A percentile compares a stretch with the other conserved stretches of the same genome.
These are phyloP conservation scores for Hephaestus fuliginosus DNA, from an alignment of 2,797 vertebrate species.

Conservation along the genomic window DNA sequence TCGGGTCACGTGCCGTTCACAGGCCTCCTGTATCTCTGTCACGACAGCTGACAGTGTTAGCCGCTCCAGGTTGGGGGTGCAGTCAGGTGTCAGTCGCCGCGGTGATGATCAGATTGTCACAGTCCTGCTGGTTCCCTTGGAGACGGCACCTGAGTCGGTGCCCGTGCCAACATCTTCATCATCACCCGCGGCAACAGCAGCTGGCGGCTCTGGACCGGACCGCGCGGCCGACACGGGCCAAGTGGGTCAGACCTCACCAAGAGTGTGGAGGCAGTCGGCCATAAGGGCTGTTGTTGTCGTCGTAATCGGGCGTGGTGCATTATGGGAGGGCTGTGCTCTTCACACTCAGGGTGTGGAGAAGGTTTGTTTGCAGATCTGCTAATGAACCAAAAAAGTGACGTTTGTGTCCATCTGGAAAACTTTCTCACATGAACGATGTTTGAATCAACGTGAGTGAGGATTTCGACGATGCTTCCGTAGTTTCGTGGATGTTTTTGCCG, in stretches of 20 bases:
- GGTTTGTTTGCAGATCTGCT: not conserved
- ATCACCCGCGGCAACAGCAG: conserved; percentile 75
- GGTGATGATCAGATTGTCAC: conserved; percentile 80
- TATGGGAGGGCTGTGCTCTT: conserved; percentile 32
- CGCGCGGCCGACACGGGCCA: conserved; percentile 43
- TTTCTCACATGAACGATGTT: not conserved
- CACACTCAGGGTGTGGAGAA: not conserved
- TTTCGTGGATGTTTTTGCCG: not conserved
- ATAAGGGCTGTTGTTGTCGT: conserved; percentile 16
- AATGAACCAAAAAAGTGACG: not conserved
- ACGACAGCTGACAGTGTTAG: conserved; percentile 61
- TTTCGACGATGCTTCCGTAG: not conserved
- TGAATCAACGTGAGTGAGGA: not conserved
- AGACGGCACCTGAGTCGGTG: conserved; percentile 79
- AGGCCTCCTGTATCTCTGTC: conserved; percentile 19
- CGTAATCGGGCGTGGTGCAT: conserved; percentile 22
- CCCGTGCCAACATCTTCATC: conserved; percentile 83
- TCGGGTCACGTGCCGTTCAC: conserved; percentile 2
- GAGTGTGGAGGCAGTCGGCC: conserved; percentile 12
- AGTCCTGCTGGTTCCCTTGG: conserved; percentile 72
- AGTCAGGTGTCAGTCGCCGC: conserved; percentile 78
- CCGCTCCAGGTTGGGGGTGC: conserved; percentile 56
- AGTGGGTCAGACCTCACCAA: conserved; percentile 71
- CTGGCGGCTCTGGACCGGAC: conserved; percentile 69
- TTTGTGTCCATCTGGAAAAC: not conserved